phyloP scores from a whole-genome alignment of 2,797 vertebrate genomes.

The Antennarius maculatus region DNA sequence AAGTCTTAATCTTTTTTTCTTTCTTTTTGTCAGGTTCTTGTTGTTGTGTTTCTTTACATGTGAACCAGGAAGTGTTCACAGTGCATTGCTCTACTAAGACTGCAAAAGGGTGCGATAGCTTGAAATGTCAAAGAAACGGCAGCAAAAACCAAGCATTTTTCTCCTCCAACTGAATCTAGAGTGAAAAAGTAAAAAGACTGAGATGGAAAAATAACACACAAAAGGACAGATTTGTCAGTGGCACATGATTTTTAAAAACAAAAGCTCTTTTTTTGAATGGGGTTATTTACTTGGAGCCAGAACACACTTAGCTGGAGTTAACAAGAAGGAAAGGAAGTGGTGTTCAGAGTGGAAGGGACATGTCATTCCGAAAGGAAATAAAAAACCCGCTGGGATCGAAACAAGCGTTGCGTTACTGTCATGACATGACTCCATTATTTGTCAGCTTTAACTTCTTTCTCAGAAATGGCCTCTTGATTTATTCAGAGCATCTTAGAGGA shows the following conservation, averaged over 20 bases:
- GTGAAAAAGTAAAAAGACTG: constrained; percentile 61
- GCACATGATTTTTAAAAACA: constrained; percentile 77
- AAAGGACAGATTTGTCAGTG: constrained; percentile 60
- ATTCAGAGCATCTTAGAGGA: constrained; percentile 58
- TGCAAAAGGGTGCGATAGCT: constrained; percentile 44
- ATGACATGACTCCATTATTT: constrained; percentile 79
- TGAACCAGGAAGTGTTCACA: constrained; percentile 74
- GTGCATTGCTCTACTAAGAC: constrained; percentile 65
- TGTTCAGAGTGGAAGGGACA: constrained; percentile 53
- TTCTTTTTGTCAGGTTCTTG: constrained; percentile 51
- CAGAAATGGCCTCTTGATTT: constrained; percentile 62
- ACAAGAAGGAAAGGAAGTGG: constrained; percentile 19
- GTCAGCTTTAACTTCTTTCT: constrained; percentile 79
- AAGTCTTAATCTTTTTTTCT: constrained; percentile 41
- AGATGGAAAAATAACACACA: constrained; percentile 37
- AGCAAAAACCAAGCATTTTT: constrained; percentile 51
- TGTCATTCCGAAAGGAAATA: constrained; percentile 69
- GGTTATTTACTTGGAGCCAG: constrained; percentile 62
- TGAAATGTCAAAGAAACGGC: constrained; percentile 69
- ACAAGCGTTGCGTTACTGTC: constrained; percentile 72
- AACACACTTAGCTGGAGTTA: constrained; percentile 50
- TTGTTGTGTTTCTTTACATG: constrained; percentile 71
- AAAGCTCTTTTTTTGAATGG: constrained; percentile 64
- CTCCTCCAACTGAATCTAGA: constrained; percentile 55
- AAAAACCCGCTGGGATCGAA: constrained; percentile 53